A percentile compares a stretch with the other conserved stretches of the same genome.
These are phyloP conservation scores for Styela clava DNA, from an alignment of 23 tunicate genomes.

Conservation along the genomic window DNA sequence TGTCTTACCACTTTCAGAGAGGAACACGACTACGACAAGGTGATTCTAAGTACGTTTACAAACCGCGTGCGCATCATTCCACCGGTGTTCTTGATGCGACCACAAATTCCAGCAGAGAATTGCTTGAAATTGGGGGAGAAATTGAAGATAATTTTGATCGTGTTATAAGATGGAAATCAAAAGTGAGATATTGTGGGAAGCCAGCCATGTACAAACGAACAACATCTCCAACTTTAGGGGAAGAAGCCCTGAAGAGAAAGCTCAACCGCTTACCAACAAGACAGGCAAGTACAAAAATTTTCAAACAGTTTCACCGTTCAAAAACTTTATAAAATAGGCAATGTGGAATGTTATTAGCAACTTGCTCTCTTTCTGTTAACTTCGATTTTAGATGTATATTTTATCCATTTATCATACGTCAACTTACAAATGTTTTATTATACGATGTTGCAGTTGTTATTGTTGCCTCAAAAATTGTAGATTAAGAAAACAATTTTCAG, in stretches of 20 bases:
- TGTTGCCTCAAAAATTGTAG: no score
- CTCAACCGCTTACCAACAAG: conserved; percentile 73
- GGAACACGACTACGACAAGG: conserved; percentile 32
- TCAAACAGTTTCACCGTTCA: background rate
- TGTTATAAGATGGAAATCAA: conserved; percentile 58
- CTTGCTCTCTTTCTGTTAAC: no score
- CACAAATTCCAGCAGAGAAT: background rate
- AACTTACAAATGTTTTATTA: no score
- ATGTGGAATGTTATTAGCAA: background rate
- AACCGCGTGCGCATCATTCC: conserved; percentile 24
- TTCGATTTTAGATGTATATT: no score
- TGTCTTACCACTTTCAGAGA: conserved; percentile 25
- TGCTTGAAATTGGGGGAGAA: background rate
- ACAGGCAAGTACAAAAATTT: conserved; percentile 61
- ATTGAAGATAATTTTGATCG: conserved; percentile 18
- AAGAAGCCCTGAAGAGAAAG: conserved; percentile 60
- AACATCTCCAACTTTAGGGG: conserved; percentile 90
- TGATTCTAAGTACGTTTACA: conserved; percentile 23
- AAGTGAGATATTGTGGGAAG: conserved; percentile 59
- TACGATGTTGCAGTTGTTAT: no score
- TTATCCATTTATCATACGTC: no score
- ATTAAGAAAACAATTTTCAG: no score
- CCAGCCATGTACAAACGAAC: conserved; percentile 64
- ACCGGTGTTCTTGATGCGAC: background rate
- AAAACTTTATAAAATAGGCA: background rate